Base-by-base conservation (phyloP, 1,140 invertebrate genomes). In the Macrobrachium nipponense region DNA sequence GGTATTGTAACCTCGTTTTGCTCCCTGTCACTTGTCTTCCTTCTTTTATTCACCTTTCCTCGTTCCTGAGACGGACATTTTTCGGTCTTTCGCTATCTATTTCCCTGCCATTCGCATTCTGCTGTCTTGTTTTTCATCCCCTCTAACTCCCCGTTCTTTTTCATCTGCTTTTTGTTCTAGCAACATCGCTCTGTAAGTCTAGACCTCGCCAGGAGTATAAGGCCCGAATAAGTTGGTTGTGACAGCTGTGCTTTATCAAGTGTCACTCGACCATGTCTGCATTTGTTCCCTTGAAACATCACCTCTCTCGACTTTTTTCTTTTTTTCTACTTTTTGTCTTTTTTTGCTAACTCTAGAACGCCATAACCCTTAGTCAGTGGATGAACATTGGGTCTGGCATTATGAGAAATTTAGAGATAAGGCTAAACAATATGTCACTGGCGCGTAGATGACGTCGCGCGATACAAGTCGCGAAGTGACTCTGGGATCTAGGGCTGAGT, bases 261-360 rank as follows among this genome's bases (percentile, higher is more conserved):
- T 70, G 36, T 70, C 66, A 70, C 15, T 27, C 20, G 66, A 23
- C 64, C 66, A 70, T 70, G 66, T 70, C 23, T 70, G 66, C 66
- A 70, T 70, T 70, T 70, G 66, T 70, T 36, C 66, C 20, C 20
- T 11, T 4, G 66, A 27, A 70, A 70, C 66, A 7, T 70, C 66
- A 70, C 66, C 66, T 70, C 66, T 11, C n/a, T 8, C 18, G 8
- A 5, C 15, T 10, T 5, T 10, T 20, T 68, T 68, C 15, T 17
- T 70, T 23, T 70, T 27, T 8, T 27, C 36, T 27, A 10, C 36
- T 70, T 70, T 27, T 70, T 27, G 7, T 70, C 15, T 23, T 27
- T 27, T 70, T 27, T 3, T 70, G 64, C 7, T 5, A 15, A 51
- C 51, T 51, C 51, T 51, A 51, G 51, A 51, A 51, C 51, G 51